Evolutionary conservation across 2,888 invertebrate genomes (phyloP).

Genomic region (Tetragnatha montana): DNA sequence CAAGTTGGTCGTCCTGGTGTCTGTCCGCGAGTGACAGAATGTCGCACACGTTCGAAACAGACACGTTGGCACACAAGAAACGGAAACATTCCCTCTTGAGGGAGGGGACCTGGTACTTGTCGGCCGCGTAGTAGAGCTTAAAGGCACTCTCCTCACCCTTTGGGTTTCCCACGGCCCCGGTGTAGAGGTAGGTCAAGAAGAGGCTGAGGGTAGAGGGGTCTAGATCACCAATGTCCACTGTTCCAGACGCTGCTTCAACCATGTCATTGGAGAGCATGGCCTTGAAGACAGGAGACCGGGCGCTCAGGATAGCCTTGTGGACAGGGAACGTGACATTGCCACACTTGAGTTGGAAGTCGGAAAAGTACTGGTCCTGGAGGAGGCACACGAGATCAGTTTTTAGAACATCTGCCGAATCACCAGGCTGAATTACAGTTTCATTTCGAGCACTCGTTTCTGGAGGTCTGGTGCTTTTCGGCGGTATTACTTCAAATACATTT

Average conservation of each 20-base stretch:
- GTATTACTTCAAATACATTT: no score
- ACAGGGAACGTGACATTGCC: not conserved
- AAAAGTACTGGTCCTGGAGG: no score
- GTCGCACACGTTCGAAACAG: not conserved
- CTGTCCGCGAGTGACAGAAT: not conserved
- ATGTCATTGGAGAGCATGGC: not conserved
- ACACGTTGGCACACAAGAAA: not conserved
- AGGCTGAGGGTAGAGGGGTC: not conserved
- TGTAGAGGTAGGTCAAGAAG: constrained; percentile 12
- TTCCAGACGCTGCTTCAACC: not conserved
- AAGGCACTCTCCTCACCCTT: not conserved
- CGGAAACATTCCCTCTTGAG: not conserved
- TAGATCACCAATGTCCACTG: constrained; percentile 6
- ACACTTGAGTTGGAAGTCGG: no score
- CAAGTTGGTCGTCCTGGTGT: not conserved
- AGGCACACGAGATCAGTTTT: no score
- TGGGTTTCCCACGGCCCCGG: not conserved
- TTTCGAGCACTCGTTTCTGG: no score
- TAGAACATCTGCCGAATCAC: no score
- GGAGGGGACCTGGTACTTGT: not conserved
- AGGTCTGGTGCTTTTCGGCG: no score
- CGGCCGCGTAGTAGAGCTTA: not conserved
- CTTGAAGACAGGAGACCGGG: not conserved
- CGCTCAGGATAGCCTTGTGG: constrained; percentile 1
- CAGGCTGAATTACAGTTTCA: no score